Evolutionary conservation across 2,797 vertebrate species (phyloP), one percentile per base, ranked within the genome.

Genomic region (Chaetophractus vellerosus): DNA sequence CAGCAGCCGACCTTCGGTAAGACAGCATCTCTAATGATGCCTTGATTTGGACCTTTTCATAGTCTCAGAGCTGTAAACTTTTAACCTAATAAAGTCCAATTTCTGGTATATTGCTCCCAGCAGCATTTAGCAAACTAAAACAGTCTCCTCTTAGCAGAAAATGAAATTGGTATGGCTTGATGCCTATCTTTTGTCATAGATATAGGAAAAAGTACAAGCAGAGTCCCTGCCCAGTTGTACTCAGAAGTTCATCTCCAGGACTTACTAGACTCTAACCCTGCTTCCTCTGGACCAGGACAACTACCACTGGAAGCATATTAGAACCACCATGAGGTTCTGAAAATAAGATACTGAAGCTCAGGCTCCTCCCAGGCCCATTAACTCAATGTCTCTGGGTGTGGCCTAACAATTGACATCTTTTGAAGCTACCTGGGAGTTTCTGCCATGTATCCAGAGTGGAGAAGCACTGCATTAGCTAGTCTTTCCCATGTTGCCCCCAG

Each of bases 101-200:
- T 45, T 45, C 45, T 45, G 45, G 45, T 45, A 45, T 45, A 45
- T 45, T 45, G 45, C 45, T 45, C 45, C 45, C 45, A 45, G 45
- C 45, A 45, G 45, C 45, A 45, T 45, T 45, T 45, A 45, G 9
- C 45, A 45, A 10, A 45, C 45, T 45, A 45, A 45, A 45, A 45
- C 8, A 45, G 45, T 64, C 52, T 92, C 24, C 52, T 75, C 52
- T 72, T 68, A 71, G 50, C 63, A 95, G 66, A 94, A 93, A 83
- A 72, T 86, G 59, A 66, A 86, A 72, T 10, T 71, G 64, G 28
- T 57, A 9, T 79, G 52, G 59, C 69, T 55, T 48, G 38, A 48
- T 6, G 0, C 57, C 45, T n/a, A n/a, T n/a, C 52, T 66, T 78
- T 75, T 86, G 91, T 91, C 86, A 66, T 0, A 41, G 74, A 69